Conservation (phyloP, 2,888 invertebrate genomes). For the Drosophila antonietae region DNA sequence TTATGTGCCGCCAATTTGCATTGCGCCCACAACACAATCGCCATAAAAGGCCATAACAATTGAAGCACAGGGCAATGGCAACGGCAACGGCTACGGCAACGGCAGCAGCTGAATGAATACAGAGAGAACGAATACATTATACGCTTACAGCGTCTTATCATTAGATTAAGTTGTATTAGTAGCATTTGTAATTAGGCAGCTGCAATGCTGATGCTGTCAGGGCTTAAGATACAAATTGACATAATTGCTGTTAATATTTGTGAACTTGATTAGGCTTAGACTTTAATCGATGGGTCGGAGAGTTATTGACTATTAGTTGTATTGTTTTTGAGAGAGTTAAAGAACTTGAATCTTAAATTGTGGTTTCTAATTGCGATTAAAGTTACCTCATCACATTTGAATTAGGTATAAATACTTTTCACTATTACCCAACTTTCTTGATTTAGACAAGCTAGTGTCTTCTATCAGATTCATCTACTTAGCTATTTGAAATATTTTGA, state of each 20-base stretch:
- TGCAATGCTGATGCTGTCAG: not conserved
- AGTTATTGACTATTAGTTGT: not conserved
- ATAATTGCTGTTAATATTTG: not conserved
- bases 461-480: too few relatives aligned
- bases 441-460: too few relatives aligned
- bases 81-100: conserved; percentile 26
- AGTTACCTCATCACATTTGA: not conserved
- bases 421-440: too few relatives aligned
- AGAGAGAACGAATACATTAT: conserved; percentile 25
- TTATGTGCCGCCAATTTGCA: conserved; percentile 77
- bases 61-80: conserved; percentile 45
- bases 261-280: not conserved
- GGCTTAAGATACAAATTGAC: not conserved
- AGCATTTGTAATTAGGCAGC: not conserved
- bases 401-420: too few relatives aligned
- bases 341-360: not conserved
- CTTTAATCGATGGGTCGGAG: not conserved
- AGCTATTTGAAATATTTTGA: too few relatives aligned
- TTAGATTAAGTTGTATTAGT: not conserved
- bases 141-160: conserved; percentile 23
- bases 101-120: not conserved
- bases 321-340: not conserved
- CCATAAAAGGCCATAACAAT: conserved; percentile 70
- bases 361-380: not conserved
- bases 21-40: conserved; percentile 66